Conservation (phyloP, 2,888 invertebrate genomes). For the Scaptomyza caliginosa region DNA sequence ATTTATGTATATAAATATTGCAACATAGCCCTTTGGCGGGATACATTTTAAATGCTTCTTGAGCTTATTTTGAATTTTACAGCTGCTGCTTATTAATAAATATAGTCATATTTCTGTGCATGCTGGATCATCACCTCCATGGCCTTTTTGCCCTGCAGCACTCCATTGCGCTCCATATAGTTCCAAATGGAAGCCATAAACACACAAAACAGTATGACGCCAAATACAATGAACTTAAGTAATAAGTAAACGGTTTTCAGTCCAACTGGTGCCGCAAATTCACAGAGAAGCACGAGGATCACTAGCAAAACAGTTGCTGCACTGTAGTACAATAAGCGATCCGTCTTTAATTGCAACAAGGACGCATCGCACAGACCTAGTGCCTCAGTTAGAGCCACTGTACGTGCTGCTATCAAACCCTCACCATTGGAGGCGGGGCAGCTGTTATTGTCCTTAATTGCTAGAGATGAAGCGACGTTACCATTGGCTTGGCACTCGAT, state of each 20-base stretch:
- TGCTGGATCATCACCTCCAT: conserved; percentile 86
- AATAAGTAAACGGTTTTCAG: conserved; percentile 85
- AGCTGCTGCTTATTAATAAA: conserved; percentile 41
- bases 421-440: not conserved
- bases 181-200: conserved; percentile 94
- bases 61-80: conserved; percentile 59
- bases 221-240: conserved; percentile 87
- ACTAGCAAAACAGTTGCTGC: conserved; percentile 77
- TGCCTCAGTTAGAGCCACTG: conserved; percentile 79
- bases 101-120: conserved; percentile 73
- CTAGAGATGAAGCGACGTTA: not conserved
- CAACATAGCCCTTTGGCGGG: conserved; percentile 11
- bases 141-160: conserved; percentile 89
- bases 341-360: conserved; percentile 78
- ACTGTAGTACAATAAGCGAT: conserved; percentile 81
- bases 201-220: conserved; percentile 88
- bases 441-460: conserved; percentile 5
- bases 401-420: conserved; percentile 54
- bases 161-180: conserved; percentile 90
- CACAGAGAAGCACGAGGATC: conserved; percentile 77
- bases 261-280: conserved; percentile 80
- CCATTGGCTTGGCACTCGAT: not conserved
- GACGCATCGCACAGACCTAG: conserved; percentile 81
- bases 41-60: conserved; percentile 70
- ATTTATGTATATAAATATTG: conserved; percentile 15